phyloP scores from a whole-genome alignment of 2,888 invertebrate genomes.

The Digitonthophagus gazella region DNA sequence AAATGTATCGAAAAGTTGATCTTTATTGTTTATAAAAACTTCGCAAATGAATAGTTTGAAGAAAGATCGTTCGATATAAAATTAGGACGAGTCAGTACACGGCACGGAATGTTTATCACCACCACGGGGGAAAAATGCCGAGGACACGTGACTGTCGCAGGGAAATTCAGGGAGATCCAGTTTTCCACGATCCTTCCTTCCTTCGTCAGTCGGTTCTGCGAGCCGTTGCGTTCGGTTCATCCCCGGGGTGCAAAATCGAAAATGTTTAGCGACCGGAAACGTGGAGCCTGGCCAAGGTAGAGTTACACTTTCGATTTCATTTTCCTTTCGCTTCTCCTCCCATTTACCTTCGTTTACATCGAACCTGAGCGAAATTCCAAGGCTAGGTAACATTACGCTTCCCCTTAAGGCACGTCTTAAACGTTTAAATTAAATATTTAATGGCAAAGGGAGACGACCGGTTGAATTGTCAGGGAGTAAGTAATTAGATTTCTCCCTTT shows the following conservation, averaged over 20 bases:
- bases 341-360: not conserved
- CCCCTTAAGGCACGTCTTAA: not conserved
- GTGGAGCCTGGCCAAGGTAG: not conserved
- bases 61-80: not conserved
- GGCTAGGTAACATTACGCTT: not conserved
- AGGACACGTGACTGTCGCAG: conserved; percentile 32
- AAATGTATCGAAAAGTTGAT: too few species aligned
- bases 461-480: conserved; percentile 1
- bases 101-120: conserved; percentile 6
- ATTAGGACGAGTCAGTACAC: not conserved
- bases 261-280: conserved; percentile 1
- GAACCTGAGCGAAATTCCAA: not conserved
- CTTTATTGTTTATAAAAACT: too few species aligned
- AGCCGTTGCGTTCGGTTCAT: not conserved
- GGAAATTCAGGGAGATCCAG: conserved; percentile 32
- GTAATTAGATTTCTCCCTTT: conserved; percentile 19
- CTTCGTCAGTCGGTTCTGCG: not conserved
- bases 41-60: not conserved
- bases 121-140: conserved; percentile 19
- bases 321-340: not conserved
- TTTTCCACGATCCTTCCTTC: conserved; percentile 32
- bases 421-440: conserved; percentile 4
- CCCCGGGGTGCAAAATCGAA: not conserved
- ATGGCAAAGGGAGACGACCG: not conserved
- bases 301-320: conserved; percentile 1